Conservation (phyloP, 2,888 invertebrate genomes). For the Luperina nickerlii region DNA sequence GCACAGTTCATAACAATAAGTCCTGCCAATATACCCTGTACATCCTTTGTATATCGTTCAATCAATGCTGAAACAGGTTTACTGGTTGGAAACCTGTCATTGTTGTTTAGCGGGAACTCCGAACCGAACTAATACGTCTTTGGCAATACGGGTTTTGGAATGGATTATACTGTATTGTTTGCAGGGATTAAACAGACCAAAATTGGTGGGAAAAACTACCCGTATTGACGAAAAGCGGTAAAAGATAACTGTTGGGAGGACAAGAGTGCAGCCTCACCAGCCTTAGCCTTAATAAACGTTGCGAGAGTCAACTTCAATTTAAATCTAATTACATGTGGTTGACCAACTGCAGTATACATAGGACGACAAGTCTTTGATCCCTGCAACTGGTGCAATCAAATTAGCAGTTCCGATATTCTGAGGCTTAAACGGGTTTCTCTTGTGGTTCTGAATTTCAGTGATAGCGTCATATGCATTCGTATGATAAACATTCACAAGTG, state of each 20-base stretch:
- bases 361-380: background rate
- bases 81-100: conserved; percentile 14
- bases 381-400: background rate
- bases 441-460: background rate
- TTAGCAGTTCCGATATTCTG: background rate
- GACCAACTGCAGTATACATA: background rate
- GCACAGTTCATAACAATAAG: conserved; percentile 46
- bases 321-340: background rate
- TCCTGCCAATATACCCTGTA: conserved; percentile 18
- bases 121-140: conserved; percentile 5
- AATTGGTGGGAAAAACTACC: background rate
- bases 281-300: background rate
- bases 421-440: background rate
- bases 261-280: background rate
- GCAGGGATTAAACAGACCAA: background rate
- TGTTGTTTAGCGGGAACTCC: background rate
- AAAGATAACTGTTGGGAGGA: background rate
- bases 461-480: background rate
- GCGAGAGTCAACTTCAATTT: background rate
- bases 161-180: background rate
- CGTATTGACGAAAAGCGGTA: background rate
- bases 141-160: background rate
- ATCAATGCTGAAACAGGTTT: conserved; percentile 34
- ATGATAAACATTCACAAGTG: background rate
- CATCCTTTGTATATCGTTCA: conserved; percentile 35